Evolutionary conservation across 2,888 invertebrate genomes (phyloP).

Genomic region (Teinopalpus imperialis): DNA sequence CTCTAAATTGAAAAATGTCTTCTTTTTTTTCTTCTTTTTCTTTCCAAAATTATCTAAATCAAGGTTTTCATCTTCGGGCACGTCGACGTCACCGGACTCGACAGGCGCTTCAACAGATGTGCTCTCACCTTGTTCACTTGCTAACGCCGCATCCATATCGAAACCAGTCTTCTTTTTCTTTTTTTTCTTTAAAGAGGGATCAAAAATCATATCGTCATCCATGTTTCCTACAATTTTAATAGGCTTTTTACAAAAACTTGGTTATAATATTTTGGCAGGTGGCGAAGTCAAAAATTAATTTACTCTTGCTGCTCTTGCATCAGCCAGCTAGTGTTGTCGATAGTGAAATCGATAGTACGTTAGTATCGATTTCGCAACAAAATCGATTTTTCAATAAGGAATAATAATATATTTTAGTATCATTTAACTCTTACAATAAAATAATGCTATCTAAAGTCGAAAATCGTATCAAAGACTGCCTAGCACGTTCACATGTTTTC

Average conservation of each 20-base stretch:
- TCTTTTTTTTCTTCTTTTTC: conserved; percentile 96
- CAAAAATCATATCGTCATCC: conserved; percentile 88
- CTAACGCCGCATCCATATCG: conserved; percentile 92
- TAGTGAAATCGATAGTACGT: neutral
- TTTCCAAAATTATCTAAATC: conserved; percentile 93
- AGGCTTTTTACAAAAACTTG: conserved; percentile 44
- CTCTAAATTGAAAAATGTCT: conserved; percentile 93
- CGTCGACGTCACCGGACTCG: conserved; percentile 81
- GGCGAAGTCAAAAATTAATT: conserved; percentile 52
- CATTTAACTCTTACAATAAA: too few relatives aligned
- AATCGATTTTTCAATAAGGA: too few relatives aligned
- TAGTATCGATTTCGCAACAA: conserved; percentile 3
- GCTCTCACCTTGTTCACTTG: conserved; percentile 78
- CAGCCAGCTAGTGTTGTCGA: conserved; percentile 41
- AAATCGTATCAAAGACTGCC: too few relatives aligned
- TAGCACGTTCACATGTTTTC: too few relatives aligned
- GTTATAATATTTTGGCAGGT: conserved; percentile 65
- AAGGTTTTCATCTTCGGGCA: conserved; percentile 87
- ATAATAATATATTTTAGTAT: too few relatives aligned
- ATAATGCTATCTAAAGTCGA: too few relatives aligned
- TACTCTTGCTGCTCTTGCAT: conserved; percentile 50
- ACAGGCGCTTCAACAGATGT: conserved; percentile 79
- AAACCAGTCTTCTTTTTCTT: conserved; percentile 98
- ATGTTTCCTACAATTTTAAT: conserved; percentile 49
- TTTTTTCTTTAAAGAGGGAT: conserved; percentile 95